Evolutionary conservation across 2,888 invertebrate species (phyloP), one percentile per base, ranked within the genome.

Genomic region (Eumerus sabulonum): DNA sequence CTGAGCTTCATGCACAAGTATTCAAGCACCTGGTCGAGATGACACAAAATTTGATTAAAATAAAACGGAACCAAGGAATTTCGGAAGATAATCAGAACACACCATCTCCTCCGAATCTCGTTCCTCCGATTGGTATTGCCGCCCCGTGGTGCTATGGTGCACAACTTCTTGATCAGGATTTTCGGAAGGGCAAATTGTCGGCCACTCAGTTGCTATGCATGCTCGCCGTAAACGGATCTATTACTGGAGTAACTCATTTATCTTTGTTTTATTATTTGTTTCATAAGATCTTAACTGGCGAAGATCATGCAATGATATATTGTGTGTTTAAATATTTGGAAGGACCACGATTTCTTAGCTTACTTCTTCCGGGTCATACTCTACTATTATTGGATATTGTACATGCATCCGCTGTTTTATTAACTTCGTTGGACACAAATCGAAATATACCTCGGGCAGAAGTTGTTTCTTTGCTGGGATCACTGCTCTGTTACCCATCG

Each of bases 111-210:
- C 94, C 95, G 1, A 92, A 93, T 74, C 89, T 95, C 59, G 92
- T 95, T 82, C 96, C 96, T 59, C 98, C 98, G 0, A 90, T 97
- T 83, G 94, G 95, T 79, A 91, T 97, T 81, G 94, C 98, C 84
- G 93, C 97, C 48, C 96, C 98, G 14, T 98, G 98, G 98, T 96
- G 98, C 87, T 96, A 98, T 88, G 96, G 97, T 87, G 96, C 96
- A 0, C 91, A 96, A 60, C 91, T 92, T n/a, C 89, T 97, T 82
- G 93, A 95, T 50, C 86, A 90, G 11, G 92, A 92, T 44, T 96
- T 93, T 89, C 94, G 92, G 84, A 90, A 91, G 71, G 98, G 98
- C 62, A 97, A 96, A 89, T 89, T 98, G 71, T 92, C 94, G 84
- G 98, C 98, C 0, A 92, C 96, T 84, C 93, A 96, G 84, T 89